phyloP scores from a whole-genome alignment of 2,113 vertebrate genomes.

The Piprites chloris region DNA sequence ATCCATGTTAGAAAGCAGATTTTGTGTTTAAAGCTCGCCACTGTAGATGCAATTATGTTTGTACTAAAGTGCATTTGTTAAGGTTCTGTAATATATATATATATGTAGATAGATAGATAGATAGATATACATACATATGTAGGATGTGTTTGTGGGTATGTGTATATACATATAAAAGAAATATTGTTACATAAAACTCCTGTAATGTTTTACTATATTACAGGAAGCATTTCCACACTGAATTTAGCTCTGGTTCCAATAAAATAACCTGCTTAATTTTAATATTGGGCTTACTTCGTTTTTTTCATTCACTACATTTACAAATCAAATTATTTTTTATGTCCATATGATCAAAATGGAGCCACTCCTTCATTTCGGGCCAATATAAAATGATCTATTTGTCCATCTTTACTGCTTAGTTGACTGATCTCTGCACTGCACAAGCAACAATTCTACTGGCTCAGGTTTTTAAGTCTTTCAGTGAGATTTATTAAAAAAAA shows the following conservation, averaged over 20 bases:
- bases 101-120: background rate
- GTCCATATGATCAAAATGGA: background rate
- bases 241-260: background rate
- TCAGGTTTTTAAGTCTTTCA: background rate
- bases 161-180: background rate
- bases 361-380: background rate
- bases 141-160: background rate
- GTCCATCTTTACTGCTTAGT: background rate
- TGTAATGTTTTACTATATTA: background rate
- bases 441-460: background rate
- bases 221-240: background rate
- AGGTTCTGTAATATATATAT: background rate
- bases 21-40: background rate
- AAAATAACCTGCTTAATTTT: background rate
- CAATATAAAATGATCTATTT: background rate
- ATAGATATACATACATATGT: background rate
- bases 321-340: background rate
- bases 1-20: background rate
- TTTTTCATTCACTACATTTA: background rate
- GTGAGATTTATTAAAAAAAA: background rate
- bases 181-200: background rate
- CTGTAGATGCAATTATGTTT: background rate
- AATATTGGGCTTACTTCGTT: background rate
- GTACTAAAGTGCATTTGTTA: background rate
- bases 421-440: background rate